Evolutionary conservation across 2,797 vertebrate species (phyloP), one percentile per base, ranked within the genome.

Genomic region (Lophotriccus pileatus): DNA sequence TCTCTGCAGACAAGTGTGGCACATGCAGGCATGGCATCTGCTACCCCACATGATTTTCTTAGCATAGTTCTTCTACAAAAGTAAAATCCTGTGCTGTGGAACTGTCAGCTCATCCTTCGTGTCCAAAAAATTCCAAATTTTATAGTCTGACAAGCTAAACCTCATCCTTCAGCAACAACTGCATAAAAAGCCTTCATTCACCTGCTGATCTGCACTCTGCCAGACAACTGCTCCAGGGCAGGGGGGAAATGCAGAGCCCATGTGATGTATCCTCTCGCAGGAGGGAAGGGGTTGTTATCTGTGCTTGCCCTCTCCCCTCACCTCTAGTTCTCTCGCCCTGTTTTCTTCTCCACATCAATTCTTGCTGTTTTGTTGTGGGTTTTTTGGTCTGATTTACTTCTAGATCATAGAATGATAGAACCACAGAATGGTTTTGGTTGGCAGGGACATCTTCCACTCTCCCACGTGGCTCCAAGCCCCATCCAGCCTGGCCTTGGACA

Each of bases 101-200:
- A 8, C 3, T 62, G 55, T n/a, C 70, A 37, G 77, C 53, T 20
- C 77, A 64, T 10, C 34, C 50, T 76, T 59, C 25, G 5, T 4
- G 16, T 64, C 36, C 69, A 30, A 24, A 28, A 64, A 32, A 5
- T 15, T 23, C 3, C 20, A 10, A 1, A 7, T 21, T 41, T 17
- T 22, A 3, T 0, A 39, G 34, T 58, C 11, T 44, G 56, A 12
- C 34, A 41, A 36, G 50, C 12, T 30, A 2, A 2, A 3, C 32
- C 47, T 37, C 52, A 53, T 44, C 34, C 52, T 30, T 32, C 56
- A 58, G 7, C 22, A 14, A 11, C 10, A n/a, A 10, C 9, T 20
- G 46, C 43, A 22, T 36, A 39, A 18, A 44, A 63, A 20, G n/a
- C 18, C 23, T 41, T 32, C 15, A 12, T 46, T 86, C 36, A 28